phyloP scores from a whole-genome alignment of 2,113 vertebrate species.

The Muntiacus reevesi region DNA sequence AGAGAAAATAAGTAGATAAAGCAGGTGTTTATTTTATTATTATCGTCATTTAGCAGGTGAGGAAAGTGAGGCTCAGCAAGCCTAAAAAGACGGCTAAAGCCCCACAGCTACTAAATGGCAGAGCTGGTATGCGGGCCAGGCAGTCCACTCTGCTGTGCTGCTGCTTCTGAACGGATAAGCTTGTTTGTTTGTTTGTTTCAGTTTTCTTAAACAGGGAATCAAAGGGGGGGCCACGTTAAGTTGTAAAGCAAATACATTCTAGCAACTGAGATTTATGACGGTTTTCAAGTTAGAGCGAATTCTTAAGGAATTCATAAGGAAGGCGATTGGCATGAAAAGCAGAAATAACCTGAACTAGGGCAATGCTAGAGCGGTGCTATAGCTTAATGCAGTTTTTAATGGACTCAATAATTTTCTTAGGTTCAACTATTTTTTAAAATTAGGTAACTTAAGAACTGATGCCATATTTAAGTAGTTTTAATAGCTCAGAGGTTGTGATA shows the following conservation, averaged over 20 bases:
- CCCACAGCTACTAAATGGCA: not conserved
- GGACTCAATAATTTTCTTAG: constrained; percentile 53
- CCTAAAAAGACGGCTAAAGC: not conserved
- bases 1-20: not conserved
- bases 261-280: not conserved
- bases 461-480: constrained; percentile 49
- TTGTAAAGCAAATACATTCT: not conserved
- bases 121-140: not conserved
- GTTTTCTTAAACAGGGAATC: not conserved
- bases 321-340: not conserved
- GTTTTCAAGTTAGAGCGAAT: constrained; percentile 48
- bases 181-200: not conserved
- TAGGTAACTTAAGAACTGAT: constrained; percentile 44
- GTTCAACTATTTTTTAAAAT: constrained; percentile 60
- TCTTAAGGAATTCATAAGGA: constrained; percentile 27
- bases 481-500: constrained; percentile 13
- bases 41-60: not conserved
- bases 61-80: not conserved
- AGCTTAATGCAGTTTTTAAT: constrained; percentile 54
- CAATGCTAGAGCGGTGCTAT: not conserved
- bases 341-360: not conserved
- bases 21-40: not conserved
- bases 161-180: not conserved
- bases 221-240: not conserved
- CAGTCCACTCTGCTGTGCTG: not conserved